Conservation (phyloP, 1,140 invertebrate species). For the Drosophila kanapiae region DNA sequence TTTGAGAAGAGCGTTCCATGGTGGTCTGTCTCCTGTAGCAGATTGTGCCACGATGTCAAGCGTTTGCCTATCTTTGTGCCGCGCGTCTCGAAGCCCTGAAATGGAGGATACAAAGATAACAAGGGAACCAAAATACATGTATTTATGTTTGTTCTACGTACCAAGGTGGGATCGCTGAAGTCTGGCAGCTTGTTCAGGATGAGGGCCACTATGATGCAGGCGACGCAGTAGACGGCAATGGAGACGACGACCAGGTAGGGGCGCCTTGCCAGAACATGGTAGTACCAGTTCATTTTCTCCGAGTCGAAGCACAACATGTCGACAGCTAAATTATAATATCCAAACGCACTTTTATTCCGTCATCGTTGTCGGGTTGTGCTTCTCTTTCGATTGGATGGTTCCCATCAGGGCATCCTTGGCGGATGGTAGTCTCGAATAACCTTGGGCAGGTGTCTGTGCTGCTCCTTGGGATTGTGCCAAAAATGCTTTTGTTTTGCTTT, state of each 20-base stretch:
- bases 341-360: constrained; percentile 13
- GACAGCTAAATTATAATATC: neutral
- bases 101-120: neutral
- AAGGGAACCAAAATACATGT: too few relatives aligned
- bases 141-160: constrained; percentile 40
- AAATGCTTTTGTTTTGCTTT: constrained; percentile 63
- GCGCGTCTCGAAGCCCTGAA: constrained; percentile 93
- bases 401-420: constrained; percentile 10
- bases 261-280: constrained; percentile 90
- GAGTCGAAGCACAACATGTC: constrained; percentile 74
- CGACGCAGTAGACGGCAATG: constrained; percentile 89
- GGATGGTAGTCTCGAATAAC: constrained; percentile 40
- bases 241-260: constrained; percentile 90
- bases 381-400: too few relatives aligned
- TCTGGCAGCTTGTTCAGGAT: constrained; percentile 89
- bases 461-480: constrained; percentile 44
- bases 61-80: constrained; percentile 92
- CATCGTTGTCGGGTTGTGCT: constrained; percentile 19
- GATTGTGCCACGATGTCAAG: constrained; percentile 93
- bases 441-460: constrained; percentile 36
- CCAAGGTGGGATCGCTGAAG: constrained; percentile 92
- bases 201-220: constrained; percentile 90
- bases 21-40: constrained; percentile 90
- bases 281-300: constrained; percentile 86
- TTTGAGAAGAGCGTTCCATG: constrained; percentile 90